Base-by-base conservation (phyloP, 2,113 vertebrate species). In the Sprattus sprattus region DNA sequence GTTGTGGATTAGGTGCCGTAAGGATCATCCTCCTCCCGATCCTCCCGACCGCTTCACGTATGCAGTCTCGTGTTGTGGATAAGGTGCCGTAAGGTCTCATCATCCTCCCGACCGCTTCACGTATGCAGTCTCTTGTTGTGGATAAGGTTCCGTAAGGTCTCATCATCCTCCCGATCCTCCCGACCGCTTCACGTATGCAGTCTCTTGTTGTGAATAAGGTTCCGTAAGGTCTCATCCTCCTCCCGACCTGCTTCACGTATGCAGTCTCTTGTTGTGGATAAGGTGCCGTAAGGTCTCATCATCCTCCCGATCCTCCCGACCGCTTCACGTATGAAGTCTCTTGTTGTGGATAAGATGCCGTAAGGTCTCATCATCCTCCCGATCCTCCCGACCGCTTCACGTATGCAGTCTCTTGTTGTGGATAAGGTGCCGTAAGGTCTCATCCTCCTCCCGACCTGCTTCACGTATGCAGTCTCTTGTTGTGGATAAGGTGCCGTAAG, bases 91-190 rank as follows among this genome's bases (percentile, higher is more conserved):
- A 60, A 60, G 54, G 16, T 60, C 54, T 60, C 54, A 60, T 60
- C 54, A 60, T 60, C 54, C 54, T 60, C 54, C 54, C 6, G 54
- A 22, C 54, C 2, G 54, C 54, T 13, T 39, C 49, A 50, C 49
- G 11, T 50, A 50, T 50, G 49, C 20, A 60, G 54, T 22, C 54
- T 60, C 8, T 9, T 28, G 64, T 67, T n/a, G 28, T 67, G n/a
- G 64, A 28, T 20, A n/a, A 60, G 54, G 54, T 22, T 20, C 18
- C 20, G 54, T 60, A 60, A 60, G 54, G 16, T 60, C 54, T 60
- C 54, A 60, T 60, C 54, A n/a, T n/a, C n/a, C n/a, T n/a, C n/a
- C n/a, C n/a, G n/a, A 60, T 60, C 54, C 54, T 60, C 54, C 54
- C 6, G 54, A 22, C 54, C 2, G 54, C 54, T 13, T 39, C 49